Base-by-base conservation (phyloP, 2,888 invertebrate species). In the Pseudolycoriella hygida region DNA sequence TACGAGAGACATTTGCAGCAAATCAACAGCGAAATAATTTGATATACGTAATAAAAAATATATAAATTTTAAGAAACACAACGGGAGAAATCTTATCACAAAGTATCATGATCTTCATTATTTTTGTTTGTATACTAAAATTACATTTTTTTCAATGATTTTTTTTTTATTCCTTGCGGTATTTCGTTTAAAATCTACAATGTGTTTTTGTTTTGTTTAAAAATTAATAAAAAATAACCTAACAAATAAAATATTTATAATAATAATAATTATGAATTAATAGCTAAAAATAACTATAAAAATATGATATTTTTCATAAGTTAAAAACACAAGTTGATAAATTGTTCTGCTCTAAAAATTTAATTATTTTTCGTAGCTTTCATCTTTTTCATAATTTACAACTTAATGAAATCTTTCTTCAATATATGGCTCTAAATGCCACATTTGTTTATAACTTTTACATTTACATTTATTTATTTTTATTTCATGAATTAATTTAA, bases 211-310 rank as follows among this genome's bases (percentile, higher is more conserved):
- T 14, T 17, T 3, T 32, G 4, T 31, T 25, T n/a, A 25, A 25
- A 12, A 30, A 30, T 17, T 42, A 32, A 30, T 44, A 40, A 39
- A 40, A 39, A 37, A 18, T 19, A 32, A 50, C 39, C 39, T 39
- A 39, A 39, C 39, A 39, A 39, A 39, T 15, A 39, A 39, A 17
- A 39, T 39, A 39, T 17, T 39, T 17, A 39, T 39, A 25, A 25
- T 25, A 25, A 25, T 25, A 25, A 39, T 39, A 39, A 15, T 39
- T 39, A 39, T 39, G 17, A 39, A 39, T 15, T 39, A 39, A 39
- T 39, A 39, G 14, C 17, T 39, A 39, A 39, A 15, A 39, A 39
- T 39, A 39, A 14, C 17, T 17, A 17, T 17, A 39, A 15, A 17
- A 39, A 15, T 39, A 14, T 34, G 34, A 14, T 34, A 8, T 34